phyloP scores from a whole-genome alignment of 2,113 vertebrate genomes.

The Pedetes capensis region DNA sequence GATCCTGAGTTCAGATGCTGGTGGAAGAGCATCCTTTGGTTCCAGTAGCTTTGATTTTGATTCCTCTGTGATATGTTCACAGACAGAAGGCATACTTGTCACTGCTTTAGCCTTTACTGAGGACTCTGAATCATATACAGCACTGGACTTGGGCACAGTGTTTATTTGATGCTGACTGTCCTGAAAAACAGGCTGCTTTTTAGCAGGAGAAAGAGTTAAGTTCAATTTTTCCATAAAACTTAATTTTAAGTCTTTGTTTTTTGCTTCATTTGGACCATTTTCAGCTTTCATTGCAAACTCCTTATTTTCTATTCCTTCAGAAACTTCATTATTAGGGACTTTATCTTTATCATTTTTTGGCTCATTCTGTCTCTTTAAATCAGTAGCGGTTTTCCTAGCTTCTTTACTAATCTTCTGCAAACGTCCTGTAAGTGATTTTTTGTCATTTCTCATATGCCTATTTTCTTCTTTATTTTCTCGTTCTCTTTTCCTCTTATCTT shows the following conservation, averaged over 20 bases:
- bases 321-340: slow-evolving; percentile 24
- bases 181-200: slow-evolving; percentile 83
- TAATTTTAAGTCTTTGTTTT: slow-evolving; percentile 88
- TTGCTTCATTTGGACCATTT: slow-evolving; percentile 52
- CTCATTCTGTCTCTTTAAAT: slow-evolving; percentile 67
- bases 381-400: slow-evolving; percentile 62
- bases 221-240: slow-evolving; percentile 98
- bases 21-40: slow-evolving; percentile 48
- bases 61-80: slow-evolving; percentile 51
- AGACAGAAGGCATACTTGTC: slow-evolving; percentile 22
- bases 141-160: slow-evolving; percentile 44
- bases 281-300: slow-evolving; percentile 62
- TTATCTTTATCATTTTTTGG: slow-evolving; percentile 62
- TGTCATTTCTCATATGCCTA: slow-evolving; percentile 78
- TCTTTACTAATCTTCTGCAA: slow-evolving; percentile 75
- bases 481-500: slow-evolving; percentile 85
- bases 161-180: slow-evolving; percentile 39
- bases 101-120: slow-evolving; percentile 53
- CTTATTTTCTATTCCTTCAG: slow-evolving; percentile 53
- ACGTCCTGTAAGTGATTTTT: slow-evolving; percentile 69
- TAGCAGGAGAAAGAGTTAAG: slow-evolving; percentile 95
- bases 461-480: slow-evolving; percentile 80
- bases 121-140: slow-evolving; percentile 36
- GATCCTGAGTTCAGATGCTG: background rate
- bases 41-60: background rate